Percentiles rank a stretch among this genome's conserved stretches.
These are phyloP conservation scores for Petrocephalus microphthalmus DNA, from an alignment of 2,113 vertebrate genomes.

Conservation along the genomic window DNA sequence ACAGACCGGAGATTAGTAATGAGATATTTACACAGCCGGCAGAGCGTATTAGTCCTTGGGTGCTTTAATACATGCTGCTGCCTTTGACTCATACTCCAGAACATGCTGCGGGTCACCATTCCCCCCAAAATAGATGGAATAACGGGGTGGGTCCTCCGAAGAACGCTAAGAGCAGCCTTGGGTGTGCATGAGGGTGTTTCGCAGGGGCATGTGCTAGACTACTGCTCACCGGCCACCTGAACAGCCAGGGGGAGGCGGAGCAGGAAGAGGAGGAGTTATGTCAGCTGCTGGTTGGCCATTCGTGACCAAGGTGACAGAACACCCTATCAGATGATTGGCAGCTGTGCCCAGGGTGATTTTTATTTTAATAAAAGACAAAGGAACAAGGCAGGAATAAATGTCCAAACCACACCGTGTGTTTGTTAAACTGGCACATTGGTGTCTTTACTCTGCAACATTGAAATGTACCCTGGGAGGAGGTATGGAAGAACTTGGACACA, in stretches of 20 bases:
- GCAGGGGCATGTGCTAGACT: neutral
- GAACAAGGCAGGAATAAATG: neutral
- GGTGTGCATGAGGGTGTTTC: neutral
- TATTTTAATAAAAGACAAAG: neutral
- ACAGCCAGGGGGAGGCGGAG: neutral
- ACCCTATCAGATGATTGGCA: neutral
- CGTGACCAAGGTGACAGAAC: neutral
- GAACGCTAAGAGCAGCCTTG: neutral
- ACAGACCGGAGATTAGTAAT: conserved; percentile 26
- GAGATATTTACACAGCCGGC: conserved; percentile 30
- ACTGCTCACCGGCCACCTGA: neutral
- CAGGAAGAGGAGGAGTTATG: neutral
- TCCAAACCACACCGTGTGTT: too few relatives aligned
- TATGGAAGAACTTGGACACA: neutral
- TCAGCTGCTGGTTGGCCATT: neutral
- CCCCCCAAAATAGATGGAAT: neutral
- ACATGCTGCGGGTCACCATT: conserved; percentile 13
- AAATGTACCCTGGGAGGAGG: neutral
- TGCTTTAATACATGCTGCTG: conserved; percentile 32
- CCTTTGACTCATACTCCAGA: conserved; percentile 31
- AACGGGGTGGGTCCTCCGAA: neutral
- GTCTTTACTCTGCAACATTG: neutral
- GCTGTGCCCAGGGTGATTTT: neutral
- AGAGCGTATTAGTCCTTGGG: conserved; percentile 20
- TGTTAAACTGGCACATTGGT: neutral